phyloP scores from a whole-genome alignment of 2,888 invertebrate species.

The Scelioninae gen. 2 region DNA sequence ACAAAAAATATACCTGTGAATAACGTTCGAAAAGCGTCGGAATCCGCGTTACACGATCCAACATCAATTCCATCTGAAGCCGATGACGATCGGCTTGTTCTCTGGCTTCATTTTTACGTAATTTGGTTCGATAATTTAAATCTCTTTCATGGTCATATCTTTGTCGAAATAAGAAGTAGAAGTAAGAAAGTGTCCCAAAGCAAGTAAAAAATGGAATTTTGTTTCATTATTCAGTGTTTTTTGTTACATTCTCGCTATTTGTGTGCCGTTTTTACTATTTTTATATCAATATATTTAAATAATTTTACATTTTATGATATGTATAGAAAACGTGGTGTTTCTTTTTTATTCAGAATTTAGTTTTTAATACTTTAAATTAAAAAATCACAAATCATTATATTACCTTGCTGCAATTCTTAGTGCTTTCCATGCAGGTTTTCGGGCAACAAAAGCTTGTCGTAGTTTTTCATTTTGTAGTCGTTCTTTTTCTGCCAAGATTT shows the following conservation, averaged over 20 bases:
- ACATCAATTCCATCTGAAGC: conserved; percentile 84
- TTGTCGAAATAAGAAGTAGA: conserved; percentile 27
- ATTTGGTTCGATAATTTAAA: conserved; percentile 81
- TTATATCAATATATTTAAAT: too few relatives aligned
- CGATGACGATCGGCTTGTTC: conserved; percentile 82
- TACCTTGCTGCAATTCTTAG: conserved; percentile 76
- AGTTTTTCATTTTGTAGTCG: conserved; percentile 78
- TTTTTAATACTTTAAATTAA: neutral
- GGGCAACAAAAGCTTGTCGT: conserved; percentile 79
- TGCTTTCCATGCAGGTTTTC: conserved; percentile 84
- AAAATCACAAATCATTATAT: neutral
- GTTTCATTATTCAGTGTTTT: too few relatives aligned
- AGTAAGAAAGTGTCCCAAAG: too few relatives aligned
- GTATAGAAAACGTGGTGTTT: too few relatives aligned
- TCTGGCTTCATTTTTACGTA: conserved; percentile 82
- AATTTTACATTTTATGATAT: too few relatives aligned
- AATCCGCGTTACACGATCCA: conserved; percentile 82
- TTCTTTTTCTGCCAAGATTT: conserved; percentile 79
- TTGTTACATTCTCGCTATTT: too few relatives aligned
- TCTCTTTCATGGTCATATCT: conserved; percentile 79
- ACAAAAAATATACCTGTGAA: conserved; percentile 77
- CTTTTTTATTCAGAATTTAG: too few relatives aligned
- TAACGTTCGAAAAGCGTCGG: conserved; percentile 84
- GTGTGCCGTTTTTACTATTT: too few relatives aligned
- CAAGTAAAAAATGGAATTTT: too few relatives aligned